Evolutionary conservation across 2,113 vertebrate genomes (phyloP), one percentile per base, ranked within the genome.

Genomic region (Dipodomys spectabilis): DNA sequence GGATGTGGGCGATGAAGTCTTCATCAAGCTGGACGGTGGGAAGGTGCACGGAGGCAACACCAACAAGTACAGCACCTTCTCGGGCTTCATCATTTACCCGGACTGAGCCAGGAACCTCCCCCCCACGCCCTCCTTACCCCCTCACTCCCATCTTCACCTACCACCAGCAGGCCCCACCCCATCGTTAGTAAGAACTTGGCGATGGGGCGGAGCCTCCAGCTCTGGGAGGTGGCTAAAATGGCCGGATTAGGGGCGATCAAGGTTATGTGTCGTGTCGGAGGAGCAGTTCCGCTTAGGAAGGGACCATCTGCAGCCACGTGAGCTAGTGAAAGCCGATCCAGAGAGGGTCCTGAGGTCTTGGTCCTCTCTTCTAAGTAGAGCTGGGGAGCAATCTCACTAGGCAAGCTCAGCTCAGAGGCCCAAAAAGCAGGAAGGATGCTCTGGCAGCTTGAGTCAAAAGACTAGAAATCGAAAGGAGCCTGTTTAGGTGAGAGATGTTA

Each of bases 21-120:
- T 98, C 67, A 98, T 99, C 65, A 99, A 99, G 95, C 98, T 99
- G 95, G 99, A 99, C 0, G 99, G 99, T 0, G 99, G 99, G 82
- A 99, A 99, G 95, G 99, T 99, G 71, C 99, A 99, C 0, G 99
- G 99, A 0, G 99, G 99, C 68, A 99, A 99, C 97, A 99, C 98
- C 97, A 99, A 99, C 97, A 99, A 99, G 97, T 99, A 99, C 98
- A 99, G 99, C 98, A 99, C 99, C 95, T 99, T 99, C 98, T 99
- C 99, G 0, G 99, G 99, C 93, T 99, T 99, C 97, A 99, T 99
- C 97, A 99, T 99, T 97, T 99, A 99, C 97, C 98, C 99, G 0
- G 98, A 99, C 98, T 99, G 98, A 98, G 96, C 81, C 19, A 0
- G 62, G 11, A 35, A 67, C 87, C 28, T 4, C 2, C 28, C 71